Evolutionary conservation across 2,113 vertebrate species (phyloP).

Genomic region (Pleuronectes platessa): DNA sequence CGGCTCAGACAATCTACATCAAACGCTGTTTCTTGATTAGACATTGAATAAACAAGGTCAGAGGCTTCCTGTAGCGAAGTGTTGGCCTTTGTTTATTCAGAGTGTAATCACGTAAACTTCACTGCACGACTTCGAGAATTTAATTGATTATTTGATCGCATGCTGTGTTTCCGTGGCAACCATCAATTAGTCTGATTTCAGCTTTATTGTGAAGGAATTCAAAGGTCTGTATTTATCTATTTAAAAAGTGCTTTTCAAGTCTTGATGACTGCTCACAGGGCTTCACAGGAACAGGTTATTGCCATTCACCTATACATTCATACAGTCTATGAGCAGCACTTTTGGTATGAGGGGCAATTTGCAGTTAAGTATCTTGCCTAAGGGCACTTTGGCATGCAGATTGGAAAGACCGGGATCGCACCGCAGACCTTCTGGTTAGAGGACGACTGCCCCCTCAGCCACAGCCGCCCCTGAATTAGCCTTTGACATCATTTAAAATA

Average conservation of each 20-base stretch:
- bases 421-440: too few relatives aligned
- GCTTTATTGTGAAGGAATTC: background rate
- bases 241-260: too few relatives aligned
- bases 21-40: background rate
- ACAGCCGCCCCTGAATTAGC: too few relatives aligned
- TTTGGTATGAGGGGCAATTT: too few relatives aligned
- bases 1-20: background rate
- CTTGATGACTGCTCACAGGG: too few relatives aligned
- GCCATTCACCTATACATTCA: too few relatives aligned
- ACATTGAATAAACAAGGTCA: background rate
- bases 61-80: background rate
- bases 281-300: too few relatives aligned
- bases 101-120: background rate
- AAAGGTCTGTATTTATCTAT: background rate
- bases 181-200: slow-evolving; percentile 2
- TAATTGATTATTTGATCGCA: background rate
- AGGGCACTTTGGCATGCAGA: background rate
- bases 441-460: too few relatives aligned
- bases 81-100: too few relatives aligned
- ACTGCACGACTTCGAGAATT: background rate
- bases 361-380: too few relatives aligned
- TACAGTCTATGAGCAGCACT: too few relatives aligned
- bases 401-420: too few relatives aligned
- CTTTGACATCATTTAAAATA: background rate
- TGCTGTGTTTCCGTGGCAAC: background rate